Evolutionary conservation across 2,797 vertebrate species (phyloP).

Genomic region (Buceros bicornis): DNA sequence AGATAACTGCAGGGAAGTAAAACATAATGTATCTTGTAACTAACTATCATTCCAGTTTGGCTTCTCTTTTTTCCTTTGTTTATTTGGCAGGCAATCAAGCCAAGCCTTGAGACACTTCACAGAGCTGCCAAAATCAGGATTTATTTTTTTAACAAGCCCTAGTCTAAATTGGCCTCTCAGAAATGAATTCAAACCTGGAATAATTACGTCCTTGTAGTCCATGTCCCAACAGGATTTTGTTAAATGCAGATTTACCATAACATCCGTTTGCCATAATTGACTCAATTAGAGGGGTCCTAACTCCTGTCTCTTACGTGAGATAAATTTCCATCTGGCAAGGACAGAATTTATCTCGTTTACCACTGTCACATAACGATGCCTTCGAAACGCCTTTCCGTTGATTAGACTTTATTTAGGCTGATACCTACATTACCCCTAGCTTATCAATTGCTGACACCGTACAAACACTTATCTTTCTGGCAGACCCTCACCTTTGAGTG

Average conservation of each 20-base stretch:
- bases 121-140: constrained; percentile 14
- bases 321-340: background rate
- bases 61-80: background rate
- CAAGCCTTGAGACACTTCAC: background rate
- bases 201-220: background rate
- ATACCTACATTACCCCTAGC: background rate
- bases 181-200: background rate
- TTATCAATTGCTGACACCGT: background rate
- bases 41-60: background rate
- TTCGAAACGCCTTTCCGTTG: constrained; percentile 22
- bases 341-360: background rate
- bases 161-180: background rate
- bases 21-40: background rate
- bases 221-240: background rate
- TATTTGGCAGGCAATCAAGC: background rate
- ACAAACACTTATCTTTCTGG: background rate
- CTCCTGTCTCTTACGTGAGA: background rate
- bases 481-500: background rate
- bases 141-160: background rate
- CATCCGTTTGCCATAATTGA: background rate
- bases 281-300: background rate
- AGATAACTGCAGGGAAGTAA: background rate
- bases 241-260: background rate
- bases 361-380: background rate
- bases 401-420: background rate